Conservation (phyloP, 2,113 vertebrate species). For the Cyphomyrus plagiostoma region DNA sequence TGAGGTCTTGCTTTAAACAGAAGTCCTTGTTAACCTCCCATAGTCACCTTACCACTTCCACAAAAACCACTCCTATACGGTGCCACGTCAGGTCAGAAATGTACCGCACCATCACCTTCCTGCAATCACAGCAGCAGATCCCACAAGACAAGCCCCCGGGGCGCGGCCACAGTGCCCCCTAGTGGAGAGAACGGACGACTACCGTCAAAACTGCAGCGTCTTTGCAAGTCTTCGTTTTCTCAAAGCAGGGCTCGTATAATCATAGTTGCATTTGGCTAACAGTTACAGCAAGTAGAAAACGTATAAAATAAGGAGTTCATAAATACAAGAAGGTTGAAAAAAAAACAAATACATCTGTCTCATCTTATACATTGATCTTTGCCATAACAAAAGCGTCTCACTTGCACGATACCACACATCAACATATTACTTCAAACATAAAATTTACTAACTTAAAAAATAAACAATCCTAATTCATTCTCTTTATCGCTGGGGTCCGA, state of each 20-base stretch:
- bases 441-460: not conserved
- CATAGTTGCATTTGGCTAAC: not conserved
- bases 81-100: conserved; percentile 29
- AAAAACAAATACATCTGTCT: not conserved
- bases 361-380: not conserved
- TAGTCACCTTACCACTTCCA: conserved; percentile 28
- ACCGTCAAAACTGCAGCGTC: not conserved
- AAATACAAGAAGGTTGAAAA: not conserved
- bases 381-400: not conserved
- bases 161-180: conserved; percentile 14
- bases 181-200: not conserved
- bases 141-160: not conserved
- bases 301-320: not conserved
- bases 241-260: not conserved
- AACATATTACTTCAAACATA: not conserved
- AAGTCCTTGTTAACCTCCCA: conserved; percentile 7
- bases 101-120: conserved; percentile 21
- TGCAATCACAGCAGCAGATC: not conserved
- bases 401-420: not conserved
- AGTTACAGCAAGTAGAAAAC: not conserved
- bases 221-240: not conserved
- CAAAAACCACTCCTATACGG: conserved; percentile 36
- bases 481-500: not conserved
- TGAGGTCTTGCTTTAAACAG: conserved; percentile 1
- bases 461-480: not conserved